Base-by-base conservation (phyloP, 1,140 invertebrate genomes). In the Listronotus oregonensis region DNA sequence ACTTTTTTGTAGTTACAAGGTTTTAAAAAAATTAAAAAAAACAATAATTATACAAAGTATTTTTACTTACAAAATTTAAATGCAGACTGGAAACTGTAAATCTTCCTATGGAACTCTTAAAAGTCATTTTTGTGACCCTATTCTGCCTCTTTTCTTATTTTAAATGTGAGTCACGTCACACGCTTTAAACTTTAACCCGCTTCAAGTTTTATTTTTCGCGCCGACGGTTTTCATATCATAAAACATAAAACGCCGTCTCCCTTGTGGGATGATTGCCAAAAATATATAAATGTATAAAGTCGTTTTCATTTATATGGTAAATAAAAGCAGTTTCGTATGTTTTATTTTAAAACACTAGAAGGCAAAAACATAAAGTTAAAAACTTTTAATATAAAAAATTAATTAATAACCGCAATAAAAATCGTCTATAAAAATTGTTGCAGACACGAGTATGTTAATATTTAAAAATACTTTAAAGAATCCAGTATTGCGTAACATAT, bases 371-470 rank as follows among this genome's bases (percentile, higher is more conserved):
- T 27, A 3, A 65, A 74, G 67, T 17, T 57, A 64, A 4, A 64
- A 34, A 59, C 70, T 27, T 75, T 76, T 51, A 56, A 64, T 6
- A 70, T 73, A 42, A 40, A 4, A 8, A 64, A 71, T 15, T 73
- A n/a, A n/a, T n/a, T n/a, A n/a, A n/a, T n/a, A n/a, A n/a, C n/a
- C n/a, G n/a, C n/a, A n/a, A n/a, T n/a, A n/a, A n/a, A n/a, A n/a
- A n/a, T n/a, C n/a, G n/a, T n/a, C n/a, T n/a, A n/a, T n/a, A n/a
- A n/a, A n/a, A n/a, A n/a, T n/a, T n/a, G n/a, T n/a, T n/a, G n/a
- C n/a, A n/a, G n/a, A n/a, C n/a, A n/a, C n/a, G n/a, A n/a, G n/a
- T n/a, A n/a, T n/a, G n/a, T n/a, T n/a, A n/a, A n/a, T n/a, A n/a
- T n/a, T n/a, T n/a, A n/a, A n/a, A n/a, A n/a, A n/a, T n/a, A n/a